phyloP scores from a whole-genome alignment of 1,140 invertebrate genomes.

The Papilio polytes region DNA sequence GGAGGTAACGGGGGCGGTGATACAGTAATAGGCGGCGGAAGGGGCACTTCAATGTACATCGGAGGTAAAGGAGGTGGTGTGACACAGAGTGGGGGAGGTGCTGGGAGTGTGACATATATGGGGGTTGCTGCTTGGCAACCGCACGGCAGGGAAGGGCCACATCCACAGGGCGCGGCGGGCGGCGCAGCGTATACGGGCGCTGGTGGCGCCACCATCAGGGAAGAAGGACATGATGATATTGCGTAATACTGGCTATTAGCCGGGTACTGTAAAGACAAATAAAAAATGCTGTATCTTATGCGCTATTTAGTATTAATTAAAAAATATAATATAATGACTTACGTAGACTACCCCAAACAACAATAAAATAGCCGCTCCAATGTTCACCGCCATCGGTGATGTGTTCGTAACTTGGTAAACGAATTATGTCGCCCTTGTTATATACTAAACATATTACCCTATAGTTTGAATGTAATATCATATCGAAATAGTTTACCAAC shows the following conservation, averaged over 20 bases:
- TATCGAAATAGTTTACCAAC: slow-evolving; percentile 41
- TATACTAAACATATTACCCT: slow-evolving; percentile 64
- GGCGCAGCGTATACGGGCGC: slow-evolving; percentile 41
- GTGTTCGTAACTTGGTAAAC: slow-evolving; percentile 46
- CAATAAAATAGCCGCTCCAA: slow-evolving; percentile 49
- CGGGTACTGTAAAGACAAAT: slow-evolving; percentile 53
- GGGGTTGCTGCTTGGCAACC: slow-evolving; percentile 57
- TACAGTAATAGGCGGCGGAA: slow-evolving; percentile 61
- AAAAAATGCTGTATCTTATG: not conserved
- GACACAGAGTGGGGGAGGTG: slow-evolving; percentile 52
- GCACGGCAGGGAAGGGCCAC: slow-evolving; percentile 41
- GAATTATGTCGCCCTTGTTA: slow-evolving; percentile 45
- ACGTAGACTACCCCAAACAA: slow-evolving; percentile 59
- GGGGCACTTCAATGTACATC: slow-evolving; percentile 59
- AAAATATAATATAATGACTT: slow-evolving; percentile 46
- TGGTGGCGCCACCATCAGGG: slow-evolving; percentile 41
- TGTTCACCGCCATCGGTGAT: slow-evolving; percentile 60
- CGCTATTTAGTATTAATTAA: not conserved
- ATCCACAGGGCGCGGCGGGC: slow-evolving; percentile 38
- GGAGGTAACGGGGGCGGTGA: slow-evolving; percentile 62
- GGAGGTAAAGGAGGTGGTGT: slow-evolving; percentile 64
- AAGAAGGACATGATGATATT: slow-evolving; percentile 50
- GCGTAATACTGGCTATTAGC: slow-evolving; percentile 66
- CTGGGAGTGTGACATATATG: slow-evolving; percentile 52
- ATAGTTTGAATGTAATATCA: slow-evolving; percentile 51